phyloP scores from a whole-genome alignment of 2,797 vertebrate genomes.

The Ptychadena robeensis region DNA sequence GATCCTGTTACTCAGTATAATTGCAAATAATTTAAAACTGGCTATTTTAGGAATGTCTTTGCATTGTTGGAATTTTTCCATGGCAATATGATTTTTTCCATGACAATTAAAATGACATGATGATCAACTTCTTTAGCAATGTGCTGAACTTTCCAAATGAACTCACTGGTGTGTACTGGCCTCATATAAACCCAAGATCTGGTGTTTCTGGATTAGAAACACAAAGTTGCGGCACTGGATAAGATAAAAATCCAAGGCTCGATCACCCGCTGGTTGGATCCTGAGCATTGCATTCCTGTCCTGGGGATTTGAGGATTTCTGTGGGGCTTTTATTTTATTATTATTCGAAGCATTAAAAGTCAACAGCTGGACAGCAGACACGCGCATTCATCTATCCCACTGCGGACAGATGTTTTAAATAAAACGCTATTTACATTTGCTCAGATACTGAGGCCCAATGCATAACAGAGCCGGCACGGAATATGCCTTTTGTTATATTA shows the following conservation, averaged over 20 bases:
- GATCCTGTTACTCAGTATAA: no score
- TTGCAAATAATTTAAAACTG: no score
- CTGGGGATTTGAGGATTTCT: constrained; percentile 53
- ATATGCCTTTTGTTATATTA: constrained; percentile 58
- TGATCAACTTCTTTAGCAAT: not conserved
- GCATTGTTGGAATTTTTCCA: no score
- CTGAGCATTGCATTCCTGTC: constrained; percentile 54
- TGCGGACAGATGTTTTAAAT: constrained; percentile 61
- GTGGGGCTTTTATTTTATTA: constrained; percentile 49
- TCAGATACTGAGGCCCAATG: constrained; percentile 50
- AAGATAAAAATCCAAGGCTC: constrained; percentile 46
- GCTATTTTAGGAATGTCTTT: no score
- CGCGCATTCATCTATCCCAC: constrained; percentile 55
- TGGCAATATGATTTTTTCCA: not conserved
- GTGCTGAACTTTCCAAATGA: not conserved
- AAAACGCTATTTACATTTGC: constrained; percentile 59
- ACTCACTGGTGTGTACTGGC: not conserved
- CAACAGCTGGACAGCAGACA: constrained; percentile 60
- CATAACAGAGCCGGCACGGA: constrained; percentile 39
- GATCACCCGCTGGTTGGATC: constrained; percentile 53
- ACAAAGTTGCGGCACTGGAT: not conserved
- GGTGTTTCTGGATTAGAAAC: not conserved
- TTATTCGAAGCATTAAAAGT: constrained; percentile 52
- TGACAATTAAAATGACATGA: not conserved
- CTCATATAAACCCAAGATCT: constrained; percentile 1